phyloP scores from a whole-genome alignment of 35 echinoderm and acorn worm species.

The Lytechinus variegatus region DNA sequence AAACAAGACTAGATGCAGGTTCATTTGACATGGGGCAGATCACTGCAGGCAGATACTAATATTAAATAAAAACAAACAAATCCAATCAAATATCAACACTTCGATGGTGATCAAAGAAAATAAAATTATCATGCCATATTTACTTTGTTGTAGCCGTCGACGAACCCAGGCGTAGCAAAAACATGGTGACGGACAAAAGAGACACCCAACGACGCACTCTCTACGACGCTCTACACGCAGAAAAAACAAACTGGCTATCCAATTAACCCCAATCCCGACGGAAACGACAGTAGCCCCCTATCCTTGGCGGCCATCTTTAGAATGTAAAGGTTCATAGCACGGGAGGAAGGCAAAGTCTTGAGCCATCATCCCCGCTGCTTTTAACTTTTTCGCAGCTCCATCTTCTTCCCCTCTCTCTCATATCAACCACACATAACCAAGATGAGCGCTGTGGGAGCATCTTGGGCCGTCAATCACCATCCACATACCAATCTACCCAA shows the following conservation, averaged over 20 bases:
- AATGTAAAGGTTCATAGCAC: background rate
- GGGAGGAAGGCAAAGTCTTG: background rate
- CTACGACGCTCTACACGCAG: background rate
- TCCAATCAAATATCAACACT: background rate
- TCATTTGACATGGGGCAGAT: background rate
- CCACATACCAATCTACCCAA: conserved; percentile 28
- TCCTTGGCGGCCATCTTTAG: conserved; percentile 20
- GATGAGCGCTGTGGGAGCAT: background rate
- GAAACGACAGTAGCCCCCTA: background rate
- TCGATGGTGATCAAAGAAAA: background rate
- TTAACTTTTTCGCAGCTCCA: background rate
- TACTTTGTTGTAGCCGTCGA: conserved; percentile 19
- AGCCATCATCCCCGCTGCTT: background rate
- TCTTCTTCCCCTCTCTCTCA: background rate
- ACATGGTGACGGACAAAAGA: background rate
- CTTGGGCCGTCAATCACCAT: conserved; percentile 6
- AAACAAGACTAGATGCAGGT: conserved; percentile 2
- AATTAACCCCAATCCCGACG: background rate
- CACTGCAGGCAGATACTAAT: background rate
- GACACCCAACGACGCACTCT: background rate
- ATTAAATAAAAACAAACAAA: conserved; percentile 22
- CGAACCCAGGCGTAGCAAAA: background rate
- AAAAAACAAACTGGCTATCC: conserved; percentile 36
- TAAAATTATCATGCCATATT: conserved; percentile 14
- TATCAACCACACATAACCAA: background rate